Percentiles rank a stretch among this genome's conserved stretches.
Evolutionary conservation across 2,888 invertebrate genomes (phyloP).

Genomic region (Drosophila leonis): DNA sequence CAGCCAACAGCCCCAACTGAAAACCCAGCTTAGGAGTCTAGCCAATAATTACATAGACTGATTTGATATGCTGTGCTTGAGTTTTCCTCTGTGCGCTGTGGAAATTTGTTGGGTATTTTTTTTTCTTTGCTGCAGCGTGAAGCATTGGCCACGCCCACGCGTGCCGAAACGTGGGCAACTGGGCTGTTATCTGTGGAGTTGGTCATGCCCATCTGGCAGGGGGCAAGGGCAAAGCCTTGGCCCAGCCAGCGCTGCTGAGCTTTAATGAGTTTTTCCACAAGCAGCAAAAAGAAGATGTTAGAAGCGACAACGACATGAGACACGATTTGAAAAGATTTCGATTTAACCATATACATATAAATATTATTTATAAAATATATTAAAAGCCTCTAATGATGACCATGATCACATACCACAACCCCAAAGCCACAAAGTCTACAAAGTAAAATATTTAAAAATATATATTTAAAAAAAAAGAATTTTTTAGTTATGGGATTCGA

Average conservation of each 20-base stretch:
- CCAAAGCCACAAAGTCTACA: no score
- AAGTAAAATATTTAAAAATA: no score
- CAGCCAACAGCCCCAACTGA: not conserved
- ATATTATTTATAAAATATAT: not conserved
- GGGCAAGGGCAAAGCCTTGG: constrained; percentile 69
- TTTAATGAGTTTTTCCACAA: constrained; percentile 69
- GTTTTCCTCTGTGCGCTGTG: constrained; percentile 52
- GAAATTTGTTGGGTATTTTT: constrained; percentile 73
- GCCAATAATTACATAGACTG: constrained; percentile 69
- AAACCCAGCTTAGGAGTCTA: constrained; percentile 16
- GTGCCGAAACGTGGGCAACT: constrained; percentile 40
- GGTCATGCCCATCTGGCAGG: constrained; percentile 68
- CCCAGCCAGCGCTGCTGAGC: constrained; percentile 50
- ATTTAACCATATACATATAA: not conserved
- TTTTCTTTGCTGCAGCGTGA: constrained; percentile 62
- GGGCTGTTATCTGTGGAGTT: constrained; percentile 55
- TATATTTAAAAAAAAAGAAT: no score
- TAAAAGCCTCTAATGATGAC: no score
- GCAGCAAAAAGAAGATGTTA: constrained; percentile 2
- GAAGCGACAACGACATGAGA: constrained; percentile 17
- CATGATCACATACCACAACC: no score
- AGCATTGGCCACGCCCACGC: constrained; percentile 74
- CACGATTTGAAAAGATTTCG: not conserved
- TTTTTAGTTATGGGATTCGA: no score
- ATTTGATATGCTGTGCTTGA: constrained; percentile 74